Conservation (phyloP, 2,113 vertebrate species). For the Sceloporus undulatus region DNA sequence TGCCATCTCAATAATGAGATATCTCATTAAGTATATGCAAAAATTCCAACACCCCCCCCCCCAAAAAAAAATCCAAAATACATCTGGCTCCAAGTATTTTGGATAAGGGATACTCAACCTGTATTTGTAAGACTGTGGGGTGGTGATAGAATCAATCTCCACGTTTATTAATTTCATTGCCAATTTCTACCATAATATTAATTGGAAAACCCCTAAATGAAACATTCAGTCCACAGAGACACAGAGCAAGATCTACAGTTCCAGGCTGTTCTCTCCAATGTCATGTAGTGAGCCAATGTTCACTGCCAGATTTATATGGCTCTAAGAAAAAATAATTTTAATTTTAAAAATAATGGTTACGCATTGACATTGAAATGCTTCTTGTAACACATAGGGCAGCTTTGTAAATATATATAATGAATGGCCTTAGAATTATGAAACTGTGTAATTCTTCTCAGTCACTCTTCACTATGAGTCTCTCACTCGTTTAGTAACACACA, state of each 20-base stretch:
- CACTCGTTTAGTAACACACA: neutral
- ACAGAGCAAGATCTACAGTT: neutral
- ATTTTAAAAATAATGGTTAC: neutral
- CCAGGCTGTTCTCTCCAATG: too few relatives aligned
- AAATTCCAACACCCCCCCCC: too few relatives aligned
- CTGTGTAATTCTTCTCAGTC: neutral
- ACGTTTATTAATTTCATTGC: neutral
- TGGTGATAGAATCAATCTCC: neutral
- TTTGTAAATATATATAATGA: neutral
- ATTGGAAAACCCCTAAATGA: neutral
- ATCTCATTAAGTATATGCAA: too few relatives aligned
- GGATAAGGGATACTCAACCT: too few relatives aligned
- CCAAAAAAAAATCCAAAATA: too few relatives aligned
- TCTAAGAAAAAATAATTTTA: neutral
- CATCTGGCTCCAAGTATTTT: too few relatives aligned
- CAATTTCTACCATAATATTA: neutral
- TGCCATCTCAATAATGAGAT: too few relatives aligned
- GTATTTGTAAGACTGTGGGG: too few relatives aligned
- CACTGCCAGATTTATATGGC: neutral
- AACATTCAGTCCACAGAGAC: neutral
- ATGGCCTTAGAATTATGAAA: neutral
- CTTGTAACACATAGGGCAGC: too few relatives aligned
- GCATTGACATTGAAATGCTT: neutral
- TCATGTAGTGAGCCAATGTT: neutral
- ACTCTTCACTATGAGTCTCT: neutral